Percentiles rank a stretch among this genome's conserved stretches.
phyloP scores from a whole-genome alignment of 1,140 invertebrate genomes.

The Micrasema longulum region DNA sequence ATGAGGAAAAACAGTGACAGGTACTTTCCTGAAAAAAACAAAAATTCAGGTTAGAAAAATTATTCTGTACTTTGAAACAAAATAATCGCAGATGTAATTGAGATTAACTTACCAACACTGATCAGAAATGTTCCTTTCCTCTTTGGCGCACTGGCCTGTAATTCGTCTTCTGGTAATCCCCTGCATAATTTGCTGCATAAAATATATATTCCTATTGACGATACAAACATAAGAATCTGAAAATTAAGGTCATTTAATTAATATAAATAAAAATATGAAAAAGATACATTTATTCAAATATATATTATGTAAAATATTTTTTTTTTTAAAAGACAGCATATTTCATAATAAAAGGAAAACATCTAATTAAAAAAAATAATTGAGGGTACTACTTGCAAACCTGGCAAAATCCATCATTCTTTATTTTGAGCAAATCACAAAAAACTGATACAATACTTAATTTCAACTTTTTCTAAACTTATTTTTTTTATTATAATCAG shows the following conservation, averaged over 20 bases:
- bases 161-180: conserved; percentile 47
- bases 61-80: not conserved
- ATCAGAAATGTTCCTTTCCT: conserved; percentile 47
- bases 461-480: too few species aligned
- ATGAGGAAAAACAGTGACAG: conserved; percentile 79
- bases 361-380: too few species aligned
- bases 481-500: too few species aligned
- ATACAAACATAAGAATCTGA: conserved; percentile 60
- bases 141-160: conserved; percentile 49
- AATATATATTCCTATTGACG: conserved; percentile 59
- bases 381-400: too few species aligned
- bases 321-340: too few species aligned
- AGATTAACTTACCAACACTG: conserved; percentile 46
- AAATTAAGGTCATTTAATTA: conserved; percentile 58
- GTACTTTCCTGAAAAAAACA: conserved; percentile 77
- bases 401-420: too few species aligned
- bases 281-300: too few species aligned
- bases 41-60: too few species aligned
- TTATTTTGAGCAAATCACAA: too few species aligned
- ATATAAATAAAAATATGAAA: conserved; percentile 7
- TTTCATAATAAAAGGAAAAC: too few species aligned
- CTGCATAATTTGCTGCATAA: conserved; percentile 57
- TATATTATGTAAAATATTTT: too few species aligned
- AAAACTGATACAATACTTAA: too few species aligned
- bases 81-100: not conserved